phyloP scores from a whole-genome alignment of 2,113 vertebrate genomes.

The Lamprologus ornatipinnis region DNA sequence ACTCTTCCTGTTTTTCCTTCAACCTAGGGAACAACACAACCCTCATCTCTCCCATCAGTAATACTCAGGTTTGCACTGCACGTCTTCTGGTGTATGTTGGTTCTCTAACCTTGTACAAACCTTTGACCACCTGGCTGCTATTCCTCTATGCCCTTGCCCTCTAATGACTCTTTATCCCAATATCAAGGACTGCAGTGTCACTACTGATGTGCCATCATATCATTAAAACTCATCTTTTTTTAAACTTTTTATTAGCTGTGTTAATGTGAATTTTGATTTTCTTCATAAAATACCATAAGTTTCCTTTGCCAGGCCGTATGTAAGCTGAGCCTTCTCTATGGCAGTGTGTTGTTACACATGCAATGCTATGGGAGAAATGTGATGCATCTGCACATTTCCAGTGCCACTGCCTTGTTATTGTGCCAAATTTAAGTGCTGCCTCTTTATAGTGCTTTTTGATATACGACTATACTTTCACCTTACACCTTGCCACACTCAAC shows the following conservation, averaged over 20 bases:
- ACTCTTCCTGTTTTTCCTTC: slow-evolving; percentile 1
- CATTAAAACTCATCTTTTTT: neutral
- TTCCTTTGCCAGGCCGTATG: neutral
- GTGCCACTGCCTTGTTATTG: neutral
- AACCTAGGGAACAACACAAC: neutral
- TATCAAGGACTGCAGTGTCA: neutral
- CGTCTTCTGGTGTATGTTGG: neutral
- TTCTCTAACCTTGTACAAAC: slow-evolving; percentile 18
- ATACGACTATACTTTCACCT: neutral
- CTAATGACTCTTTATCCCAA: slow-evolving; percentile 14
- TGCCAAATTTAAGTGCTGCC: neutral
- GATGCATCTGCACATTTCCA: neutral
- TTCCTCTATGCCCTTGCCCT: slow-evolving; percentile 8
- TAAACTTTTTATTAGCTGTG: neutral
- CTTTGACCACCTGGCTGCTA: slow-evolving; percentile 31
- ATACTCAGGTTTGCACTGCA: neutral
- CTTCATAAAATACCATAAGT: neutral
- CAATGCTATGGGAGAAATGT: neutral
- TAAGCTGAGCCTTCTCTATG: neutral
- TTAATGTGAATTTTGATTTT: neutral
- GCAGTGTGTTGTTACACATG: neutral
- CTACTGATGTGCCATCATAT: neutral
- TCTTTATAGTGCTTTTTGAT: neutral
- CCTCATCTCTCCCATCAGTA: neutral
- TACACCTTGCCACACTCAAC: neutral